Evolutionary conservation across 2,113 vertebrate species (phyloP), one percentile per base, ranked within the genome.

Genomic region (Pogona vitticeps): DNA sequence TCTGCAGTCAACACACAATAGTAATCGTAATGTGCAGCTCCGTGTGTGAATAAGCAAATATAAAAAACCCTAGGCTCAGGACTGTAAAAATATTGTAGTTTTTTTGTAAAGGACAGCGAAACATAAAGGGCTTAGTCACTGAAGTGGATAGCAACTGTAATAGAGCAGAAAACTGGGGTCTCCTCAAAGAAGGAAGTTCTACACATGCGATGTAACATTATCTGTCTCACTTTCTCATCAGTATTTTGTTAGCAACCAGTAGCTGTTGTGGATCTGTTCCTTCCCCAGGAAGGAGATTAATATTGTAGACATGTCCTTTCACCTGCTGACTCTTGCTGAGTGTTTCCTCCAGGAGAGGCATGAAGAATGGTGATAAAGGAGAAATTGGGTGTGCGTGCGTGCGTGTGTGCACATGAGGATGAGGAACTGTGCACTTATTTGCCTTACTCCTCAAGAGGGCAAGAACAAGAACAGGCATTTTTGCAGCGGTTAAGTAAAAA

Each of bases 1-100:
- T 80, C 28, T 71, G 75, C 0, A 3, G 12, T 82, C 87, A 88
- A 38, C 68, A 36, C 31, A 65, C 76, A 88, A 40, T 76, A 80
- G n/a, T 77, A 63, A 85, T 94, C 87, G 83, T 85, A 56, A 82
- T 84, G 52, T 78, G 67, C n/a, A 91, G 80, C 88, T 73, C 76
- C 91, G 59, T 79, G 15, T 90, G 40, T 87, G 76, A 90, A 82
- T 90, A 91, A 85, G 71, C 28, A 36, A 79, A 21, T 81, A 87
- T 91, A 85, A 93, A 90, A 88, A 65, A 65, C 18, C 82, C 7
- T 68, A 77, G 52, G 21, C 56, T 90, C 15, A 82, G 90, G 73
- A 12, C 76, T 0, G 7, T 31, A 63, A 88, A 92, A 90, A 71
- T 85, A 65, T 36, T 67, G 85, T 87, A 5, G 63, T 56, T 87